phyloP scores from a whole-genome alignment of 1,140 invertebrate species.

The Tigriopus japonicus region DNA sequence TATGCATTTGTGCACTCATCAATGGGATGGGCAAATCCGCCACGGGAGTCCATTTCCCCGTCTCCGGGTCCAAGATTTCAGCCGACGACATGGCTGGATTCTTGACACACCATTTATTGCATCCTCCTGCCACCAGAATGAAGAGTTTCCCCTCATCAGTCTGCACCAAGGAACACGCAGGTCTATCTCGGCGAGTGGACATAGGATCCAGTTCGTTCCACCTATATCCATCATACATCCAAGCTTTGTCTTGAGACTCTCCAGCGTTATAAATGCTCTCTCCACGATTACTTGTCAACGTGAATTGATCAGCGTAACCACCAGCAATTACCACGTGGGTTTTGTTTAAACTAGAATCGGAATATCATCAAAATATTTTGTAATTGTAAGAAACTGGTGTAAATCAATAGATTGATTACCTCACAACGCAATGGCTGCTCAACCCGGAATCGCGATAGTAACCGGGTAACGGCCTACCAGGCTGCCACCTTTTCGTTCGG shows the following conservation, averaged over 20 bases:
- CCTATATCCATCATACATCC: not conserved
- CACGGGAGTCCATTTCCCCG: not conserved
- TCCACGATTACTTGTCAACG: too few species aligned
- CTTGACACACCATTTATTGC: not conserved
- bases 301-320: not conserved
- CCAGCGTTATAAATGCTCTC: not conserved
- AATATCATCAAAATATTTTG: not conserved
- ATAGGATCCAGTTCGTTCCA: not conserved
- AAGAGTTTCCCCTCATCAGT: not conserved
- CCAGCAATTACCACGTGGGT: not conserved
- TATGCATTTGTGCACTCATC: not conserved
- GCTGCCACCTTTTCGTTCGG: not conserved
- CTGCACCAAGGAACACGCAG: not conserved
- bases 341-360: not conserved
- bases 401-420: too few species aligned
- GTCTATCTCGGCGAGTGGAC: not conserved
- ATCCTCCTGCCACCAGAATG: not conserved
- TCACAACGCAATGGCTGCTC: not conserved
- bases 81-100: not conserved
- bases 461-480: not conserved
- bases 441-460: not conserved
- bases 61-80: not conserved
- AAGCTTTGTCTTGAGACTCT: not conserved
- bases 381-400: too few species aligned
- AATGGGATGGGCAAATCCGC: not conserved